Conservation (phyloP, 2,113 vertebrate genomes). For the Heloderma charlesbogerti region DNA sequence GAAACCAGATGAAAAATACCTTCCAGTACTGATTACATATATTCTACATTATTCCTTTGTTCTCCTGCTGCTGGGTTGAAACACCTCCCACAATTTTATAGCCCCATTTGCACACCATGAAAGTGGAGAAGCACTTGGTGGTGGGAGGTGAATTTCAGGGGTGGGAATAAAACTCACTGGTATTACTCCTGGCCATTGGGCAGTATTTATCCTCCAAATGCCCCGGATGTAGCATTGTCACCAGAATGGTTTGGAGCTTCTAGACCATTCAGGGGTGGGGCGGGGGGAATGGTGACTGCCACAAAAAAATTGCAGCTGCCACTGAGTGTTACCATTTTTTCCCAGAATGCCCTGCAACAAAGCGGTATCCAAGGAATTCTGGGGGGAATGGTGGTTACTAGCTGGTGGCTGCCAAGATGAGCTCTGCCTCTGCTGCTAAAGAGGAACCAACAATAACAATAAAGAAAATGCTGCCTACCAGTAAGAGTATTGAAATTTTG, state of each 20-base stretch:
- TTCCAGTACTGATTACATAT: background rate
- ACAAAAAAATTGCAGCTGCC: background rate
- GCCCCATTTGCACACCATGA: no score
- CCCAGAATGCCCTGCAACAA: background rate
- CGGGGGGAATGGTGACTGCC: no score
- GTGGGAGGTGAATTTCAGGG: no score
- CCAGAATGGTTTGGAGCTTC: no score
- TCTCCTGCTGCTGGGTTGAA: background rate
- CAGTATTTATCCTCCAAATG: no score
- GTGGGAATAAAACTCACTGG: no score
- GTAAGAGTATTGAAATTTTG: background rate
- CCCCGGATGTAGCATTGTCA: no score
- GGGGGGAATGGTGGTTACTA: background rate
- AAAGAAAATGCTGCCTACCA: background rate
- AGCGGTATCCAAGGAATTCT: background rate
- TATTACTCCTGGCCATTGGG: no score
- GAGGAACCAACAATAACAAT: background rate
- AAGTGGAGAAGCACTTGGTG: no score
- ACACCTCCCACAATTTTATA: background rate
- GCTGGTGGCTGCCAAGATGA: background rate
- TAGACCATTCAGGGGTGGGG: no score
- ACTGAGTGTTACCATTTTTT: background rate
- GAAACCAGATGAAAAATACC: background rate
- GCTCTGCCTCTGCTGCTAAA: background rate
- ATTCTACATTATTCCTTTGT: background rate